Evolutionary conservation across 2,797 vertebrate genomes (phyloP).

Genomic region (Eospalax fontanierii): DNA sequence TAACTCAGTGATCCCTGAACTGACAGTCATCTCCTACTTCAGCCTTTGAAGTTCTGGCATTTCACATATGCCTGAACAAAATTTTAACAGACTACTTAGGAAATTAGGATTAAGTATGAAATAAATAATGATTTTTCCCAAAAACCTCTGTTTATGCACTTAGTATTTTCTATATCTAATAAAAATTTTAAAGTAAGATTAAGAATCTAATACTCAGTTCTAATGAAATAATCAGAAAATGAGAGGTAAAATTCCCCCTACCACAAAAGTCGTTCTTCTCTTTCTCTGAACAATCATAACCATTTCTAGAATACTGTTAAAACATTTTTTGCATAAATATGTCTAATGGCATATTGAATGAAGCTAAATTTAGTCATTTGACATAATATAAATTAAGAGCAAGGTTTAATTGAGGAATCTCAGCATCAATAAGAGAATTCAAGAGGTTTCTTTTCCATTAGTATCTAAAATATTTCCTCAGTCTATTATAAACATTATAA

Average conservation of each 20-base stretch:
- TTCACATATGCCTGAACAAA: not conserved
- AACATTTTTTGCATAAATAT: too few relatives aligned
- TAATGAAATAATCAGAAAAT: slow-evolving; percentile 30
- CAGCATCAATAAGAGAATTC: too few relatives aligned
- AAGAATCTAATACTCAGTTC: slow-evolving; percentile 23
- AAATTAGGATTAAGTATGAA: not conserved
- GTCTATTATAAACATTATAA: too few relatives aligned
- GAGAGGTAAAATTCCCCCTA: not conserved
- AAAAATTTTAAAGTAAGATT: not conserved
- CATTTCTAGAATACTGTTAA: too few relatives aligned
- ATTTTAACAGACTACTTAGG: not conserved
- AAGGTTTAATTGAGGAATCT: too few relatives aligned
- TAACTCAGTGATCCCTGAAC: not conserved
- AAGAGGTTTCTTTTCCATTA: too few relatives aligned
- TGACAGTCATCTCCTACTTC: not conserved
- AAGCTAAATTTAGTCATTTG: too few relatives aligned
- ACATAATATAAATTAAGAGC: too few relatives aligned
- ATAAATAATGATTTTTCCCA: not conserved
- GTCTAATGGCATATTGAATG: too few relatives aligned
- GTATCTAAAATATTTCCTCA: too few relatives aligned
- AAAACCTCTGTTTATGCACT: not conserved
- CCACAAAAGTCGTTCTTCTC: too few relatives aligned
- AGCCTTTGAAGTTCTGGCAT: not conserved
- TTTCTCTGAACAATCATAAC: too few relatives aligned
- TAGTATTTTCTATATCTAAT: not conserved